These are phyloP conservation scores for Rotaria socialis DNA, from an alignment of 2,888 invertebrate genomes.

Conservation along the genomic window DNA sequence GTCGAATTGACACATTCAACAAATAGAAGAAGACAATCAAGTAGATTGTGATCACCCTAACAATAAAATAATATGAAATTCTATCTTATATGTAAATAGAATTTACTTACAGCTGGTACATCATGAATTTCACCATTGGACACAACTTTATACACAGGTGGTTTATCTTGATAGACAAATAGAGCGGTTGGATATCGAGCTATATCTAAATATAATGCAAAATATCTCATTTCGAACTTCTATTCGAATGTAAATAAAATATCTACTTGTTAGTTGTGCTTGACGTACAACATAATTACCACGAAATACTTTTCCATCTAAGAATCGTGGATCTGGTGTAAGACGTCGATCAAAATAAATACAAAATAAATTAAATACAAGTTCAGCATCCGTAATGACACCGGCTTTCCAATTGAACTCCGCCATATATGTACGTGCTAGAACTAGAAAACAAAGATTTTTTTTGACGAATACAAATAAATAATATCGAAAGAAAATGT, in stretches of 20 bases:
- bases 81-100: neutral
- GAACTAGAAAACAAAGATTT: neutral
- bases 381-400: neutral
- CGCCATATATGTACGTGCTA: constrained; percentile 9
- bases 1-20: neutral
- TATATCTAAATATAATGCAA: neutral
- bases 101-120: neutral
- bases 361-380: constrained; percentile 32
- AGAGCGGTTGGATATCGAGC: constrained; percentile 29
- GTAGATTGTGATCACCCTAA: constrained; percentile 29
- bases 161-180: constrained; percentile 34
- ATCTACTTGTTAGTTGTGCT: constrained; percentile 17
- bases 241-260: neutral
- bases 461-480: neutral
- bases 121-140: constrained; percentile 18
- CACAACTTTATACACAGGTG: constrained; percentile 28
- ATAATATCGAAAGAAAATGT: neutral
- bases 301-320: constrained; percentile 10
- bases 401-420: constrained; percentile 14
- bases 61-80: neutral
- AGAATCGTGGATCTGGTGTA: constrained; percentile 11
- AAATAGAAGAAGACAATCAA: constrained; percentile 20
- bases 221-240: no score
- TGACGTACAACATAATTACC: constrained; percentile 24
- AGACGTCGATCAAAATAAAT: constrained; percentile 7